Evolutionary conservation across 1,140 invertebrate species (phyloP), one percentile per base, ranked within the genome.

Genomic region (Drosophila bipectinata): DNA sequence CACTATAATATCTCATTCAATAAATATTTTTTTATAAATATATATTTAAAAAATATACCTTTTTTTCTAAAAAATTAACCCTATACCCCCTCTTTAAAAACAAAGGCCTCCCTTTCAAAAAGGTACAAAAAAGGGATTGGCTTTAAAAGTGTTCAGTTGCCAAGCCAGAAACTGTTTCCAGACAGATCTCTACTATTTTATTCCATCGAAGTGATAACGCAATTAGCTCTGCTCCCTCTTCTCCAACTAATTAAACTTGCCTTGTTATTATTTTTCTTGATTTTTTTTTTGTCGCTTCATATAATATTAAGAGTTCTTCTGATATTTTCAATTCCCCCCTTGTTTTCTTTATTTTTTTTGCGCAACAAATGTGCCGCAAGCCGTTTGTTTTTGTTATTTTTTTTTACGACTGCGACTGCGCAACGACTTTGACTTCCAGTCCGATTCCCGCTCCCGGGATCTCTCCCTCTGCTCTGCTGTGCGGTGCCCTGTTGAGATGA

Each of bases 361-460:
- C 78, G 71, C 82, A 76, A 72, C 82, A 64, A 88, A 78, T 57
- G 34, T 77, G 60, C 71, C 66, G 69, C 68, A 61, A 79, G 81
- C 47, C 56, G 66, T 84, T 72, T 75, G 47, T 61, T 76, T 75
- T 69, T 52, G 55, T 78, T 53, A 21, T 58, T 56, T 64, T 53
- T 63, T 56, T 64, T 48, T 53, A 49, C 28, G 63, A 60, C 61
- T 77, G 77, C 79, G 79, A 82, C 78, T 81, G 77, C 78, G 78
- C 77, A 60, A 55, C 78, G 66, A 69, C 67, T 69, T 69, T 69
- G 63, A 69, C 51, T 69, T 57, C 66, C 66, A 47, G 15, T 30
- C 18, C 32, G 47, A 28, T 12, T 30, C 41, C 44, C 56, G 30
- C 41, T 49, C 12, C 44, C 26, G 59, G 59, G 59, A 67, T 34